These are phyloP conservation scores for Anthonomus grandis DNA, from an alignment of 1,140 invertebrate species.

Conservation along the genomic window DNA sequence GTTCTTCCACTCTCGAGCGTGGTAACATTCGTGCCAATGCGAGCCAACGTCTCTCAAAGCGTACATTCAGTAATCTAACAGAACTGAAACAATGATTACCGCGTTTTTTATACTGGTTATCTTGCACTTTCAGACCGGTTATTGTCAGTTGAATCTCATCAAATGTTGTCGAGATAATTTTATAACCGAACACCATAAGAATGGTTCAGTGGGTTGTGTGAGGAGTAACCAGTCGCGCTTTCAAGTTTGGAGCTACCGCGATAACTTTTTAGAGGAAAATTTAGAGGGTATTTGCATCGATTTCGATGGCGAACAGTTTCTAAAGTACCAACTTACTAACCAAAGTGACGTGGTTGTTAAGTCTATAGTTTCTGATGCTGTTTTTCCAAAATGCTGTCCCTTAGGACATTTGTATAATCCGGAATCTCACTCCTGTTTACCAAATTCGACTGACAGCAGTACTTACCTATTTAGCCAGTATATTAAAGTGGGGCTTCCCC, in stretches of 20 bases:
- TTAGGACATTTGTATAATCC: conserved; percentile 28
- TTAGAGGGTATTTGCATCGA: conserved; percentile 9
- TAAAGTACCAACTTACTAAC: conserved; percentile 6
- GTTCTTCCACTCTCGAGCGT: too few relatives aligned
- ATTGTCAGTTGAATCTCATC: too few relatives aligned
- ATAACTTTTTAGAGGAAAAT: conserved; percentile 3
- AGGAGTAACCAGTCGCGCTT: not conserved
- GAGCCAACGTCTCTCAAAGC: too few relatives aligned
- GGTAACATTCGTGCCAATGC: too few relatives aligned
- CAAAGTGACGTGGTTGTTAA: not conserved
- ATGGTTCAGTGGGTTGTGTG: conserved; percentile 1
- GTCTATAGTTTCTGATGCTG: not conserved
- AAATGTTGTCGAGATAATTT: too few relatives aligned
- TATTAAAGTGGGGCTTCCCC: conserved; percentile 29
- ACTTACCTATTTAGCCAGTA: conserved; percentile 23
- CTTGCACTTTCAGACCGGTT: too few relatives aligned
- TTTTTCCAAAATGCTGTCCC: conserved; percentile 39
- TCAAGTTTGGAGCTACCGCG: not conserved
- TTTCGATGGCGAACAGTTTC: conserved; percentile 3
- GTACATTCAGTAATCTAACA: too few relatives aligned
- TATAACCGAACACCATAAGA: too few relatives aligned
- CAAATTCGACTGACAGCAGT: conserved; percentile 4
- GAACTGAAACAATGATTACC: too few relatives aligned
- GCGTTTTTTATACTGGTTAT: too few relatives aligned
- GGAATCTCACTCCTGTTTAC: conserved; percentile 25